These are phyloP conservation scores for Scaptomyza reducta DNA, from an alignment of 2,888 invertebrate genomes.

Conservation along the genomic window DNA sequence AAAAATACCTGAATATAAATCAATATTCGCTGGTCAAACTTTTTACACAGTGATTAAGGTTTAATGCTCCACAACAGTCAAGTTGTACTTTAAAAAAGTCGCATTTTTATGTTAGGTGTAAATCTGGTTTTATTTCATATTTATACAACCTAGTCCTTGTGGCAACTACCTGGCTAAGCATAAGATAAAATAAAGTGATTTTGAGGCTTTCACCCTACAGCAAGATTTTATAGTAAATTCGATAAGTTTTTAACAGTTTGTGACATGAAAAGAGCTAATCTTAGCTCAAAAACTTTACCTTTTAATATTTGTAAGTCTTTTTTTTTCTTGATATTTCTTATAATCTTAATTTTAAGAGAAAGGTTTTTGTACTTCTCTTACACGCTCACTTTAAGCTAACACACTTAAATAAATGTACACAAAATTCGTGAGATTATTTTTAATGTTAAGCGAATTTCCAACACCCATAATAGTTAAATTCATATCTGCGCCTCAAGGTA, in stretches of 20 bases:
- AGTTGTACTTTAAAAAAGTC: no score
- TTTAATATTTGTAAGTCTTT: no score
- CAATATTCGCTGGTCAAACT: no score
- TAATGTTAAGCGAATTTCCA: not conserved
- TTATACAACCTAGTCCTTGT: not conserved
- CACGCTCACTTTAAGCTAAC: no score
- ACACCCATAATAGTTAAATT: not conserved
- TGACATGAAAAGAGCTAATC: no score
- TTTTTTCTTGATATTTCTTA: no score
- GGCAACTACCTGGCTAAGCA: not conserved
- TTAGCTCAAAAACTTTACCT: no score
- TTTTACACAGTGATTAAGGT: not conserved
- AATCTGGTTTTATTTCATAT: conserved; percentile 1
- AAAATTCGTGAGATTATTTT: conserved; percentile 5
- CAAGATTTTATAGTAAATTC: not conserved
- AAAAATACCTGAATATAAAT: no score
- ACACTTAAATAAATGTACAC: not conserved
- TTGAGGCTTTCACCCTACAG: not conserved
- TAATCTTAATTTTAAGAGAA: no score
- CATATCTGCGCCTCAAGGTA: conserved; percentile 8
- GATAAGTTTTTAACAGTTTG: no score
- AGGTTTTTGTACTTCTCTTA: no score
- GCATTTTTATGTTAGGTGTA: no score
- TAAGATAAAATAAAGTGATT: not conserved
- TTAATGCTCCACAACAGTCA: not conserved